Evolutionary conservation across 1,140 invertebrate species (phyloP).

Genomic region (Aphidius ervi): DNA sequence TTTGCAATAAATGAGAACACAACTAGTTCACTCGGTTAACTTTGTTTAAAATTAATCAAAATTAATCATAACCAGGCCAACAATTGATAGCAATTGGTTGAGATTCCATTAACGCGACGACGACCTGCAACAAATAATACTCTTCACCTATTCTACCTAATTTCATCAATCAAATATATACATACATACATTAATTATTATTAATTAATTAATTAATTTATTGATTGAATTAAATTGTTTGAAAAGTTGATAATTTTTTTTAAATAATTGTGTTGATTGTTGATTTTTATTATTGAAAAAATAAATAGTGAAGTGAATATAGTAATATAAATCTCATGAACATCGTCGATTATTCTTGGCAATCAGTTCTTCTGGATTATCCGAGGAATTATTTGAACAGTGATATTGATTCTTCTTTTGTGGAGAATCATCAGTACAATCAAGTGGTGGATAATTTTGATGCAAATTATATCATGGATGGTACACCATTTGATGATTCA

Average conservation of each 20-base stretch:
- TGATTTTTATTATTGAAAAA: background rate
- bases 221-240: conserved; percentile 5
- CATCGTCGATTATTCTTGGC: conserved; percentile 19
- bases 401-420: no score
- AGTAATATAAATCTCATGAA: conserved; percentile 11
- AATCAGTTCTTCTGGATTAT: conserved; percentile 16
- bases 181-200: conserved; percentile 28
- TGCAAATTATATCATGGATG: conserved; percentile 58
- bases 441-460: conserved; percentile 1
- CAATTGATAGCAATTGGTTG: conserved; percentile 53
- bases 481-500: conserved; percentile 46
- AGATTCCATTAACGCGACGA: conserved; percentile 46
- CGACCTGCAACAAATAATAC: conserved; percentile 24
- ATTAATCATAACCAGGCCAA: conserved; percentile 52
- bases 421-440: background rate
- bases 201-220: background rate
- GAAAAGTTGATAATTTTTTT: background rate
- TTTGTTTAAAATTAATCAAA: conserved; percentile 51
- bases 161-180: conserved; percentile 24
- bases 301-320: conserved; percentile 3
- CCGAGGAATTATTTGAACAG: conserved; percentile 5
- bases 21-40: conserved; percentile 49
- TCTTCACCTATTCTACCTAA: conserved; percentile 11
- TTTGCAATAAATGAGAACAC: background rate
- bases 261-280: background rate